Percentiles rank a stretch among this genome's conserved stretches.
These are phyloP conservation scores for Meriones psammophilus DNA, from an alignment of 2,797 vertebrate genomes.

Conservation along the genomic window DNA sequence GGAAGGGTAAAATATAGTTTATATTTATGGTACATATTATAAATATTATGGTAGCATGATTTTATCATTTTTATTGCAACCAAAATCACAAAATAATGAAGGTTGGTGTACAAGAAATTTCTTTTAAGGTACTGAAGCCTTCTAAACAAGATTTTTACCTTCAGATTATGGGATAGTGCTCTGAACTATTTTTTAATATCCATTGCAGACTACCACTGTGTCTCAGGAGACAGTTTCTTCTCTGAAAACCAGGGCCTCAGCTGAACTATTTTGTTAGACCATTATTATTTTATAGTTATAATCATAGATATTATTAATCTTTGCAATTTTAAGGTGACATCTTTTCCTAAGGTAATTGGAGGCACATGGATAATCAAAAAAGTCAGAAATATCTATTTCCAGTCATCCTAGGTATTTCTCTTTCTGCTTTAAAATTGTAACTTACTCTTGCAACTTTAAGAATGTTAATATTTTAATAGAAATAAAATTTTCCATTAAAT, in stretches of 20 bases:
- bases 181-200: neutral
- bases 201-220: neutral
- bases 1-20: neutral
- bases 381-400: neutral
- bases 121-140: neutral
- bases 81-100: constrained; percentile 3
- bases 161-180: neutral
- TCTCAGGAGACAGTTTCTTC: neutral
- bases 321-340: constrained; percentile 24
- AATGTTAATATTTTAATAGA: constrained; percentile 33
- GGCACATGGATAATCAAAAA: neutral
- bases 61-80: neutral
- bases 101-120: neutral
- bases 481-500: neutral
- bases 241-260: neutral
- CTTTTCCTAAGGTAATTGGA: neutral
- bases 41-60: neutral
- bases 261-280: neutral
- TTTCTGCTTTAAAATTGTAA: constrained; percentile 37
- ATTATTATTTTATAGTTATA: constrained; percentile 40
- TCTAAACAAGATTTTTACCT: neutral
- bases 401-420: neutral
- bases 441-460: neutral
- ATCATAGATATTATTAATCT: neutral
- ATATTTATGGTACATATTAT: neutral